Evolutionary conservation across 2,113 vertebrate species (phyloP), one percentile per base, ranked within the genome.

Genomic region (Acanthochromis polyacanthus): DNA sequence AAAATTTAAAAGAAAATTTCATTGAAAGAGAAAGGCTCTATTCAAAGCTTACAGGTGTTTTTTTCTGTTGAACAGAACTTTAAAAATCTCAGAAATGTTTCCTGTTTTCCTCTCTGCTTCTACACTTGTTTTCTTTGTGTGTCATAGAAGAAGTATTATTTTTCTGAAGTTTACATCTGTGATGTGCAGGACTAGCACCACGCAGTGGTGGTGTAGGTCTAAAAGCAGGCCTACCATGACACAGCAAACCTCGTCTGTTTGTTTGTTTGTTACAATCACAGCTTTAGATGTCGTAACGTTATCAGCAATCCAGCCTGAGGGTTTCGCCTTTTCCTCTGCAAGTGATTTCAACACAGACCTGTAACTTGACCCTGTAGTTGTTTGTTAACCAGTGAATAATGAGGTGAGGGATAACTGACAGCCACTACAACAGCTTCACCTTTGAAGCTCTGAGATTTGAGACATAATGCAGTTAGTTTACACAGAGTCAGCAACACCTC

Each of bases 171-270:
- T 55, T 52, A 19, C 28, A 74, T 11, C 15, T n/a, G 8, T 53
- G 25, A 16, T 52, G 11, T 64, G 68, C n/a, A 46, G 23, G 20
- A 74, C 25, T 53, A 75, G 75, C 75, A 58, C 65, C 66, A 59
- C 79, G 48, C 32, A 72, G 78, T 80, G 81, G 71, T 62, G 30
- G 61, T 25, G 43, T 5, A 7, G 19, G 20, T 36, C 40, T 58
- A 16, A 71, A 23, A 66, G 17, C 12, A 48, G 53, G 36, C 51
- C 73, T n/a, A 1, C 5, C 4, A 65, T 68, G 81, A 84, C 79
- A 28, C 78, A 80, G 61, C 84, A 86, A 67, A 75, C 7, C 22
- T 10, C 9, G 10, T 1, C 10, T 63, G 56, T 43, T 48, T 32
- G 20, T 65, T 20, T 63, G 56, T 43, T 48, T 3, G 1, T 12